Percentiles rank a stretch among this genome's conserved stretches.
These are phyloP conservation scores for Lamellibrachia columna DNA, from an alignment of 2,888 invertebrate genomes.

Conservation along the genomic window DNA sequence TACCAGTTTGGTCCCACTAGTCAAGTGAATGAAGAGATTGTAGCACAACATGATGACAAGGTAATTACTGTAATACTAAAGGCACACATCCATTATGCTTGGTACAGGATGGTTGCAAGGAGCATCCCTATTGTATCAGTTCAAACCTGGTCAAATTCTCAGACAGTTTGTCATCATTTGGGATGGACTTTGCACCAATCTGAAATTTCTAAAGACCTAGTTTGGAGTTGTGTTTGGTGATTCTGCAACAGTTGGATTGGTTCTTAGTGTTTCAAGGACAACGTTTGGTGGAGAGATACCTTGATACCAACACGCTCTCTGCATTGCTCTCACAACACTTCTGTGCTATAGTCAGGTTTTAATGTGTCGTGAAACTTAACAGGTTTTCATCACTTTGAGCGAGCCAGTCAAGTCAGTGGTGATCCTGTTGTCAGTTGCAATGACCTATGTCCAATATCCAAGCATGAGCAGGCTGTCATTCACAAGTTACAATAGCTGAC, in stretches of 20 bases:
- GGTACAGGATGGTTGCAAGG: neutral
- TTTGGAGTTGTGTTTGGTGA: neutral
- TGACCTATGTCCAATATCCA: neutral
- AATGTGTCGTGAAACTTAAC: neutral
- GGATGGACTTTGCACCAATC: neutral
- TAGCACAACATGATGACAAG: neutral
- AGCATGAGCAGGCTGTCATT: neutral
- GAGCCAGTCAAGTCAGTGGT: neutral
- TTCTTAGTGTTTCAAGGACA: neutral
- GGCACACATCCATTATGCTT: neutral
- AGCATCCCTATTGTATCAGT: neutral
- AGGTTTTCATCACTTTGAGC: neutral
- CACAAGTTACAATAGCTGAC: neutral
- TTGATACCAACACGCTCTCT: neutral
- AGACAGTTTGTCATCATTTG: neutral
- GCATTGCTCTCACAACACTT: neutral
- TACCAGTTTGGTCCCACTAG: neutral
- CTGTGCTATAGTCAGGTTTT: neutral
- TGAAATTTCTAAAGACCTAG: neutral
- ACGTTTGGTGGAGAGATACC: neutral
- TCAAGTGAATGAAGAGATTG: neutral
- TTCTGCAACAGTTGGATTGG: neutral
- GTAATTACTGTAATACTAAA: neutral
- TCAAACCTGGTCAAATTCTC: neutral
- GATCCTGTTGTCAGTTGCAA: neutral